Evolutionary conservation across 2,797 vertebrate species (phyloP).

Genomic region (Hoplostethus mediterraneus): DNA sequence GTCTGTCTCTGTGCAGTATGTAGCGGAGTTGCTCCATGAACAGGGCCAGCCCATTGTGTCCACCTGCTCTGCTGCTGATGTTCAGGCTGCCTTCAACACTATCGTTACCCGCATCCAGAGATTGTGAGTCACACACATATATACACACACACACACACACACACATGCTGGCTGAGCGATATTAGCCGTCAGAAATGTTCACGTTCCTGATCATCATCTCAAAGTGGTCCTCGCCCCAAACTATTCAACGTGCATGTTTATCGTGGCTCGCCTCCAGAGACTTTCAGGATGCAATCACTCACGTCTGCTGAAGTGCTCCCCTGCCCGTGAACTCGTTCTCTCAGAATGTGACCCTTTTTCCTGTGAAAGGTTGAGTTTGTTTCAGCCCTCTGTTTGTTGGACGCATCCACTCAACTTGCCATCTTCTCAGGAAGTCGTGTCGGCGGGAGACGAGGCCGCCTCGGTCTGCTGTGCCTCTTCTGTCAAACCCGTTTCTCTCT

Average conservation of each 20-base stretch:
- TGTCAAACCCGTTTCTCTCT: conserved; percentile 43
- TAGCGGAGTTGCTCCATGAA: conserved; percentile 84
- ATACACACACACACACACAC: not conserved
- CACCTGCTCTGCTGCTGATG: conserved; percentile 85
- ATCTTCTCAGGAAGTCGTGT: conserved; percentile 44
- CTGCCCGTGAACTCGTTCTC: conserved; percentile 45
- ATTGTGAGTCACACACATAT: conserved; percentile 80
- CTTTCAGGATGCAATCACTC: conserved; percentile 37
- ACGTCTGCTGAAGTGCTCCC: conserved; percentile 21
- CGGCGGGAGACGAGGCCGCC: conserved; percentile 41
- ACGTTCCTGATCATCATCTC: conserved; percentile 14
- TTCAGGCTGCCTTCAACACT: conserved; percentile 88
- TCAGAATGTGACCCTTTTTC: conserved; percentile 34
- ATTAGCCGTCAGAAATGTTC: conserved; percentile 6
- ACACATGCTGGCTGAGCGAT: conserved; percentile 8
- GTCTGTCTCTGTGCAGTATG: conserved; percentile 79
- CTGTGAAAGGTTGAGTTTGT: conserved; percentile 33
- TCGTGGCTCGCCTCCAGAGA: conserved; percentile 28
- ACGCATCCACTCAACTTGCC: conserved; percentile 27
- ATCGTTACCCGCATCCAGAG: conserved; percentile 89
- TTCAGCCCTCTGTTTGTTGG: conserved; percentile 21
- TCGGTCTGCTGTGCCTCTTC: conserved; percentile 39
- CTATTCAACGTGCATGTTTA: conserved; percentile 26
- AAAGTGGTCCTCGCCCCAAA: not conserved
- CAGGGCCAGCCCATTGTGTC: conserved; percentile 87